A percentile compares a stretch with the other conserved stretches of the same genome.
phyloP scores from a whole-genome alignment of 1,140 invertebrate genomes.

The Diabrotica undecimpunctata region DNA sequence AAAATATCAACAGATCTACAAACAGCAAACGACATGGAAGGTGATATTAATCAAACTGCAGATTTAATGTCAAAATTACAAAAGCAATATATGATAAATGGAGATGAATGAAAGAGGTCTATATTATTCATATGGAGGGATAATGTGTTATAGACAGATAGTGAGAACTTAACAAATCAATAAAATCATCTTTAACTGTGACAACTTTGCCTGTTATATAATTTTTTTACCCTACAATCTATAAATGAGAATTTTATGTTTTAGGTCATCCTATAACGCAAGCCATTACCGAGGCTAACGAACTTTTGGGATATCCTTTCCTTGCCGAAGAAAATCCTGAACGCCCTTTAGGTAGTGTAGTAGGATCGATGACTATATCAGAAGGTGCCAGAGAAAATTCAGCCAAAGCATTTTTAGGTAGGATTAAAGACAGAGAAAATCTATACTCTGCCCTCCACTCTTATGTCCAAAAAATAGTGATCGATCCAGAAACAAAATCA shows the following conservation, averaged over 20 bases:
- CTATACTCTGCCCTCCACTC: slow-evolving; percentile 54
- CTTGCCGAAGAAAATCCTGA: slow-evolving; percentile 48
- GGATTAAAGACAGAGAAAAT: slow-evolving; percentile 54
- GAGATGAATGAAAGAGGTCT: too few species aligned
- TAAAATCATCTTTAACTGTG: too few species aligned
- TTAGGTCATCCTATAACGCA: slow-evolving; percentile 70
- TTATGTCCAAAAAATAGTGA: slow-evolving; percentile 48
- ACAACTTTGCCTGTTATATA: too few species aligned
- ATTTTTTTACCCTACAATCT: too few species aligned
- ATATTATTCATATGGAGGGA: too few species aligned
- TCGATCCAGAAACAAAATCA: slow-evolving; percentile 29
- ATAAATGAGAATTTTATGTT: not conserved
- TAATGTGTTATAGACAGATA: too few species aligned
- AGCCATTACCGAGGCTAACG: slow-evolving; percentile 76
- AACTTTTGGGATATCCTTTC: slow-evolving; percentile 74
- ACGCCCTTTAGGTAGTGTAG: slow-evolving; percentile 52
- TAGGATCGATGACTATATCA: slow-evolving; percentile 48
- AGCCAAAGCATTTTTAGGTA: slow-evolving; percentile 70
- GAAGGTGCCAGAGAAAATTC: slow-evolving; percentile 66
- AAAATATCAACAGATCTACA: too few species aligned
- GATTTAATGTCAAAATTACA: too few species aligned
- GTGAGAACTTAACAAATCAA: too few species aligned
- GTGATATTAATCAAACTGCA: too few species aligned
- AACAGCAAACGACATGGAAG: too few species aligned
- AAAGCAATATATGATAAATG: too few species aligned